Evolutionary conservation across 2,797 vertebrate genomes (phyloP).

Genomic region (Anguilla anguilla): DNA sequence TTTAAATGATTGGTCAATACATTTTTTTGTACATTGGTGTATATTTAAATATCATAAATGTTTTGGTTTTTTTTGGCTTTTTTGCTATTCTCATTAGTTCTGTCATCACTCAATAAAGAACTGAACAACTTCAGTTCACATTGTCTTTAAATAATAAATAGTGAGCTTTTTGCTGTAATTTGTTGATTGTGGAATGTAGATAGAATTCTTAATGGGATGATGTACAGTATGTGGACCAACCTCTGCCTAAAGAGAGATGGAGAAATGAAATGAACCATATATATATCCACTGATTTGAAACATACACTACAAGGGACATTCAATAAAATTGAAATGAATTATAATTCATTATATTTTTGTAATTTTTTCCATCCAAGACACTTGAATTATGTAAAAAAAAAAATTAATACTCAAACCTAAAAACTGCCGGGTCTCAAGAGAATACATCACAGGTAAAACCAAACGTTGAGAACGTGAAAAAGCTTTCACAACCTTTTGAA

Average conservation of each 20-base stretch:
- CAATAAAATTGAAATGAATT: too few relatives aligned
- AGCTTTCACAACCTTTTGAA: background rate
- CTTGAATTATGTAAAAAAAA: too few relatives aligned
- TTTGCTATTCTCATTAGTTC: background rate
- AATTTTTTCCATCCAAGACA: too few relatives aligned
- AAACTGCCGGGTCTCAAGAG: too few relatives aligned
- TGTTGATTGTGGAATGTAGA: background rate
- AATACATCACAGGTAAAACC: background rate
- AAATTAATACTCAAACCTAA: too few relatives aligned
- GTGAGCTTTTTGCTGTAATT: background rate
- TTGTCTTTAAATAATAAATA: background rate
- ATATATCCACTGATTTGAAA: too few relatives aligned
- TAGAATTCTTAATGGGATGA: background rate
- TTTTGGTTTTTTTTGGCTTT: background rate
- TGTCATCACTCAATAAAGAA: background rate
- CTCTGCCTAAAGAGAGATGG: background rate
- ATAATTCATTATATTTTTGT: too few relatives aligned
- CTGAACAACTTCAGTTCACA: too few relatives aligned
- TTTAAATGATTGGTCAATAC: background rate
- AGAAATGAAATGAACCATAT: too few relatives aligned
- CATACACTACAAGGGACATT: too few relatives aligned
- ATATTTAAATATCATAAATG: background rate
- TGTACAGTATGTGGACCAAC: background rate
- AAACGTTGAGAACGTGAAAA: background rate
- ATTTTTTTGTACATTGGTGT: background rate